Evolutionary conservation across 2,888 invertebrate species (phyloP).

Genomic region (Phoronis australis): DNA sequence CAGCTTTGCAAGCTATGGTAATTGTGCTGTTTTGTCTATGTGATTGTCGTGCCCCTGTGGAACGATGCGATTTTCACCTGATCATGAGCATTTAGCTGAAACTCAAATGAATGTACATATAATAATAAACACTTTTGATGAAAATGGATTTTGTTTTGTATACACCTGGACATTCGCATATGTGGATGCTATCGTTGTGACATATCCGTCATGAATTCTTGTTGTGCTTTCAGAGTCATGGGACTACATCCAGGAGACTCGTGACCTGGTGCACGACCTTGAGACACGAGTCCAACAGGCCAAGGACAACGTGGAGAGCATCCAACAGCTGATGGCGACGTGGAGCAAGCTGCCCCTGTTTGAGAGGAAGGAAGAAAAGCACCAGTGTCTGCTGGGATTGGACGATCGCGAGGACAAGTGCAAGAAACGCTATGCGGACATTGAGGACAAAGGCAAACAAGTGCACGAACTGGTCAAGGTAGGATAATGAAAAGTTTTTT

Average conservation of each 20-base stretch:
- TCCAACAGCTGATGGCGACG: slow-evolving; percentile 71
- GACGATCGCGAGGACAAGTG: slow-evolving; percentile 76
- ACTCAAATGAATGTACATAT: too few relatives aligned
- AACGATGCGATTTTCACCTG: too few relatives aligned
- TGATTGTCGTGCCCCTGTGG: too few relatives aligned
- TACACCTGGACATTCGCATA: not conserved
- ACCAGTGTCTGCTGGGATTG: slow-evolving; percentile 73
- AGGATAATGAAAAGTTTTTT: slow-evolving; percentile 1
- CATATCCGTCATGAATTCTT: not conserved
- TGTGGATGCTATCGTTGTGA: not conserved
- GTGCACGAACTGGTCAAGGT: slow-evolving; percentile 66
- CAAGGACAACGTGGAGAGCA: slow-evolving; percentile 77
- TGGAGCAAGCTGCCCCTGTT: slow-evolving; percentile 84
- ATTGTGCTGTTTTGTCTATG: too few relatives aligned
- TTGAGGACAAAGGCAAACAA: slow-evolving; percentile 67
- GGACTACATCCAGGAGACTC: slow-evolving; percentile 74
- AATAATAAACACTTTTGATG: too few relatives aligned
- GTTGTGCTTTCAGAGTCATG: slow-evolving; percentile 62
- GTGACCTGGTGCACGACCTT: slow-evolving; percentile 72
- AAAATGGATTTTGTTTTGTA: not conserved
- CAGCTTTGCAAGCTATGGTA: too few relatives aligned
- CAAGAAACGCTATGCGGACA: slow-evolving; percentile 72
- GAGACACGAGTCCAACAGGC: slow-evolving; percentile 74
- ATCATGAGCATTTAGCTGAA: too few relatives aligned
- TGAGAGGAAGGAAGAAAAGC: slow-evolving; percentile 79